These are phyloP conservation scores for Hirtodrosophila cameraria DNA, from an alignment of 2,888 invertebrate genomes.

Conservation along the genomic window DNA sequence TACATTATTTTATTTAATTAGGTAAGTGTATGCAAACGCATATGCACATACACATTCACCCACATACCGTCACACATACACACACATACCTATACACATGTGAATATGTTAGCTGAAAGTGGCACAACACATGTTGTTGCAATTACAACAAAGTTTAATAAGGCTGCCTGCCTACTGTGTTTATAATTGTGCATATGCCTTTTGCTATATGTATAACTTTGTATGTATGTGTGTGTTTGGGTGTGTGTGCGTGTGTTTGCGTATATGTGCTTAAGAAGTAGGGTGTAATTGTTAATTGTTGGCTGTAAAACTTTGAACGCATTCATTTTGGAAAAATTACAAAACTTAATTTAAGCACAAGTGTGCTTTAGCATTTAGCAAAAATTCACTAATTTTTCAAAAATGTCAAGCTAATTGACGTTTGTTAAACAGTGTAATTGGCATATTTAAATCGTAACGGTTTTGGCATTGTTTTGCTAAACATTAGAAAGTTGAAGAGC, in stretches of 20 bases:
- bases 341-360: constrained; percentile 37
- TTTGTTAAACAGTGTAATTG: no score
- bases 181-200: constrained; percentile 55
- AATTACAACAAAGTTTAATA: constrained; percentile 79
- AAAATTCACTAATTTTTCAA: constrained; percentile 1
- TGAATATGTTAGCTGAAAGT: constrained; percentile 32
- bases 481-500: no score
- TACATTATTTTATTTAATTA: constrained; percentile 81
- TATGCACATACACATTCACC: constrained; percentile 4
- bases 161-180: constrained; percentile 61
- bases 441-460: no score
- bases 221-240: constrained; percentile 4
- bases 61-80: constrained; percentile 19
- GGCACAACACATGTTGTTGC: constrained; percentile 76
- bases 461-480: no score
- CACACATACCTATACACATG: constrained; percentile 7
- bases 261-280: constrained; percentile 2
- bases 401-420: background rate
- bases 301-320: constrained; percentile 47
- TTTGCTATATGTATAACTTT: background rate
- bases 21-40: constrained; percentile 79
- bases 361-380: constrained; percentile 39
- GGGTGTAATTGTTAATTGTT: constrained; percentile 45
- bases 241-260: background rate
- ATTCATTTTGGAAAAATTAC: constrained; percentile 45